Percentiles rank a stretch among this genome's conserved stretches.
These are phyloP conservation scores for Parazoanthus darwini DNA, from an alignment of 92 coral and sea anemone species.

Conservation along the genomic window DNA sequence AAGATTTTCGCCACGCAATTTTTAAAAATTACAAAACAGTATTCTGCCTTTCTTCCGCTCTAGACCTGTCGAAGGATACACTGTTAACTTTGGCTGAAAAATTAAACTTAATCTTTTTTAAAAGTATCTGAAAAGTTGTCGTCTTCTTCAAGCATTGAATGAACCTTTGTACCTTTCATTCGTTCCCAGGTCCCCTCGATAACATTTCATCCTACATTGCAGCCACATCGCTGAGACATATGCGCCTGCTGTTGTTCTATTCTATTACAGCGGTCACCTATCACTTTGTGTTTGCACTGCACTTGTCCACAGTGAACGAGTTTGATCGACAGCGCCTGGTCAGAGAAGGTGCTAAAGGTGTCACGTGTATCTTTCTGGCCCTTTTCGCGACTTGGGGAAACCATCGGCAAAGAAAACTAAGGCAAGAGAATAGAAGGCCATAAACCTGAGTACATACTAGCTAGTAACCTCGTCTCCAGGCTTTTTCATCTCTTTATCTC, in stretches of 20 bases:
- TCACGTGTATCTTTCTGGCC: conserved; percentile 57
- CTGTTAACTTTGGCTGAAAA: too few species aligned
- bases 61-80: too few species aligned
- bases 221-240: conserved; percentile 49
- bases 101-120: too few species aligned
- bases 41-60: too few species aligned
- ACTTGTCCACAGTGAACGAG: conserved; percentile 29
- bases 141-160: background rate
- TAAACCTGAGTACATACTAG: too few species aligned
- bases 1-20: too few species aligned
- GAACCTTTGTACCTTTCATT: background rate
- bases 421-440: conserved; percentile 19
- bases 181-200: conserved; percentile 35
- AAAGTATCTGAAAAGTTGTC: background rate
- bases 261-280: conserved; percentile 60
- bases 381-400: conserved; percentile 66
- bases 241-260: conserved; percentile 59
- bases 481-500: too few species aligned
- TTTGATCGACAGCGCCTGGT: conserved; percentile 29
- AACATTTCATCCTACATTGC: conserved; percentile 57
- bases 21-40: too few species aligned
- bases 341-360: conserved; percentile 59
- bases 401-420: conserved; percentile 55
- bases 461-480: too few species aligned
- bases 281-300: conserved; percentile 57